Conservation (phyloP, 2,797 vertebrate genomes). For the Eulemur albifrons region DNA sequence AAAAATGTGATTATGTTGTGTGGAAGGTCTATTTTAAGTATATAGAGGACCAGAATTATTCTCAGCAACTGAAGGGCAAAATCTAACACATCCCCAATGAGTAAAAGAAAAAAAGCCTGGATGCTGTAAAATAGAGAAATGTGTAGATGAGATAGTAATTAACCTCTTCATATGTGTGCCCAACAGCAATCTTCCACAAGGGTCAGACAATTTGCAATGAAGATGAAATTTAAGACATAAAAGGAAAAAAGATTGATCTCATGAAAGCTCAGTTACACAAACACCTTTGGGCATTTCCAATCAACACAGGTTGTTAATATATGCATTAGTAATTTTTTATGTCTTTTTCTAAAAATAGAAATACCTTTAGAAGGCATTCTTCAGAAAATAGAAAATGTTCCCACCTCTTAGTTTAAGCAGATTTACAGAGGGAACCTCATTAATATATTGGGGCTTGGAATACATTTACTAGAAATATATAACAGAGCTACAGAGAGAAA, state of each 20-base stretch:
- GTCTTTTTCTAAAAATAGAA: neutral
- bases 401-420: neutral
- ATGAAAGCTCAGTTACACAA: neutral
- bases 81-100: neutral
- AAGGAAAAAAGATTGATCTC: neutral
- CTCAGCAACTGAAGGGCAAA: neutral
- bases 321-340: neutral
- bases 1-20: neutral
- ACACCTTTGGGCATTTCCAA: slow-evolving; percentile 28
- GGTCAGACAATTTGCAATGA: slow-evolving; percentile 35
- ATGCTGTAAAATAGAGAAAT: slow-evolving; percentile 20
- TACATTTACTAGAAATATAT: slow-evolving; percentile 5
- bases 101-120: neutral
- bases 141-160: slow-evolving; percentile 19
- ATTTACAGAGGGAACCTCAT: neutral
- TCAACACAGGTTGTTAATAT: neutral
- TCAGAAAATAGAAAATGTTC: neutral
- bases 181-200: neutral
- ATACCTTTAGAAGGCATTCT: neutral
- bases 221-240: slow-evolving; percentile 42
- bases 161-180: slow-evolving; percentile 1
- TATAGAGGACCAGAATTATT: neutral
- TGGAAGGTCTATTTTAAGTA: neutral
- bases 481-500: slow-evolving; percentile 58
- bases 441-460: slow-evolving; percentile 11